Percentiles rank a stretch among this genome's conserved stretches.
Evolutionary conservation across 2,888 invertebrate species (phyloP).

Genomic region (Hesperia comma): DNA sequence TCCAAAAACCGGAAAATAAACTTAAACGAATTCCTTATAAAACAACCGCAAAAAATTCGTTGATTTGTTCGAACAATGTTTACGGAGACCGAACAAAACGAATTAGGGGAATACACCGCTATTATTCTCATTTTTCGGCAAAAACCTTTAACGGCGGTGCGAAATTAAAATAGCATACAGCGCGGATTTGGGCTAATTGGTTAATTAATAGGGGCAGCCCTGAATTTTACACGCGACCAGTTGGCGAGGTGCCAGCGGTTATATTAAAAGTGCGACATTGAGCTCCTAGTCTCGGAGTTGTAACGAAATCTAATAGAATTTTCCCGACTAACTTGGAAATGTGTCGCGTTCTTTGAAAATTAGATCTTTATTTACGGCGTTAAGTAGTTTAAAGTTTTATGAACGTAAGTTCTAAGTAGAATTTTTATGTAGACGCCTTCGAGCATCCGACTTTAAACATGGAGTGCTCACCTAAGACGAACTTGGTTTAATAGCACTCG

Average conservation of each 20-base stretch:
- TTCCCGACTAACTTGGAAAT: constrained; percentile 14
- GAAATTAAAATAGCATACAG: constrained; percentile 74
- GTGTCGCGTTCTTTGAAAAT: constrained; percentile 18
- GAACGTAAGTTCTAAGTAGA: neutral
- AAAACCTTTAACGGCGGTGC: constrained; percentile 60
- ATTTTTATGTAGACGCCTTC: constrained; percentile 11
- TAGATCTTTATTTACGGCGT: constrained; percentile 19
- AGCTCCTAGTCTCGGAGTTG: constrained; percentile 15
- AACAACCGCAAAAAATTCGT: constrained; percentile 48
- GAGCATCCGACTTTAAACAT: constrained; percentile 2
- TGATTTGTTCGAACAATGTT: constrained; percentile 57
- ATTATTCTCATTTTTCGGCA: constrained; percentile 57
- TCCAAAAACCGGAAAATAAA: constrained; percentile 36
- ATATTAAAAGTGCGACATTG: constrained; percentile 55
- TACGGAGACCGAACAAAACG: constrained; percentile 53
- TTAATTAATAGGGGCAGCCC: constrained; percentile 76
- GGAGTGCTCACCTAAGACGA: neutral
- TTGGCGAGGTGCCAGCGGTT: constrained; percentile 69
- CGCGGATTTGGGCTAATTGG: constrained; percentile 75
- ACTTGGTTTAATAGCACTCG: neutral
- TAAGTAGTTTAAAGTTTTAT: constrained; percentile 17
- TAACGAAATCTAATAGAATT: constrained; percentile 34
- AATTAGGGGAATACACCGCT: constrained; percentile 58
- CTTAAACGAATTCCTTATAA: constrained; percentile 49
- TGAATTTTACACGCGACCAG: constrained; percentile 69